A percentile compares a stretch with the other conserved stretches of the same genome.
These are phyloP conservation scores for Alces alces DNA, from an alignment of 2,113 vertebrate species.

Conservation along the genomic window DNA sequence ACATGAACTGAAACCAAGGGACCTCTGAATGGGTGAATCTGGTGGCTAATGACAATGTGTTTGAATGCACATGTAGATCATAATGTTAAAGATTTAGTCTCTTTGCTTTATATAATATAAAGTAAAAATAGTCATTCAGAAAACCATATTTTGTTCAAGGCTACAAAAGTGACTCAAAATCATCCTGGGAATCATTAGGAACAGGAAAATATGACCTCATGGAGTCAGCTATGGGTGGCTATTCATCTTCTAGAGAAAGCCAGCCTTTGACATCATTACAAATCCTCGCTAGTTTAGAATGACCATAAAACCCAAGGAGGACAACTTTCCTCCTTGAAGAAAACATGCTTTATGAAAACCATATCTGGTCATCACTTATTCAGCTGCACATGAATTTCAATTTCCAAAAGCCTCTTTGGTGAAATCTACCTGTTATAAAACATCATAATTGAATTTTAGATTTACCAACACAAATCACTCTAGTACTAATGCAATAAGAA, in stretches of 20 bases:
- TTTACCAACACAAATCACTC: constrained; percentile 29
- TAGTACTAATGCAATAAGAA: neutral
- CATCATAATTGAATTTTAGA: neutral
- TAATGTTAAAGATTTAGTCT: neutral
- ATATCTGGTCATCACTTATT: neutral
- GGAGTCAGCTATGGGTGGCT: neutral
- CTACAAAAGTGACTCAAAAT: constrained; percentile 11
- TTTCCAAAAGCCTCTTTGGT: neutral
- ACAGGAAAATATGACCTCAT: neutral
- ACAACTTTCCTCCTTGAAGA: neutral
- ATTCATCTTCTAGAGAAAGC: neutral
- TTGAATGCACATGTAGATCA: neutral
- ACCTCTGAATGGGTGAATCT: neutral
- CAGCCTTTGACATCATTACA: neutral
- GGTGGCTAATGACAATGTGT: neutral
- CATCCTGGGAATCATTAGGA: neutral
- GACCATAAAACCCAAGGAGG: neutral
- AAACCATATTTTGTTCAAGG: neutral
- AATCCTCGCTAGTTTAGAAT: neutral
- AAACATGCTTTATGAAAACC: neutral
- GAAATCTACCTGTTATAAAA: constrained; percentile 21
- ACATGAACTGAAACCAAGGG: neutral
- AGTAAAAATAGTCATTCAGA: neutral
- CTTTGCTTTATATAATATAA: neutral
- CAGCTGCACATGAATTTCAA: neutral